A percentile compares a stretch with the other conserved stretches of the same genome.
These are phyloP conservation scores for Sebastes diploproa DNA, from an alignment of 2,797 vertebrate species.

Conservation along the genomic window DNA sequence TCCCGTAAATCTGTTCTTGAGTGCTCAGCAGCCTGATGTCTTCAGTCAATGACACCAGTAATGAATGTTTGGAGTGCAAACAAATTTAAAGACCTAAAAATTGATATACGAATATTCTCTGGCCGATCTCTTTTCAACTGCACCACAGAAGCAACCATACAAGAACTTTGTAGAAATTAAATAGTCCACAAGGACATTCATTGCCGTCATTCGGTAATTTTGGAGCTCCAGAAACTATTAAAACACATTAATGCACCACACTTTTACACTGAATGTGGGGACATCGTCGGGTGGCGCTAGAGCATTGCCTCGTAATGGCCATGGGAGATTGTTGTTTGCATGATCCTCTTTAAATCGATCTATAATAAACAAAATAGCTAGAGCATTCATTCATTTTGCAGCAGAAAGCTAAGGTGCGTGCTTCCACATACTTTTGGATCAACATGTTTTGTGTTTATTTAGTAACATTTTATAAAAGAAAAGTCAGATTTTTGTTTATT, in stretches of 20 bases:
- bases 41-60: constrained; percentile 11
- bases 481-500: too few relatives aligned
- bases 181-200: neutral
- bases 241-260: neutral
- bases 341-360: too few relatives aligned
- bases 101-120: neutral
- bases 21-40: neutral
- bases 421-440: too few relatives aligned
- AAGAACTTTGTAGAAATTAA: neutral
- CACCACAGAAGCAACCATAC: neutral
- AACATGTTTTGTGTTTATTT: too few relatives aligned
- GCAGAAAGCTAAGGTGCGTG: too few relatives aligned
- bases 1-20: constrained; percentile 1
- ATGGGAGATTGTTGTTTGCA: too few relatives aligned
- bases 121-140: neutral
- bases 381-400: too few relatives aligned
- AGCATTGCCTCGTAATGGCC: too few relatives aligned
- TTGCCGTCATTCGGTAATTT: neutral
- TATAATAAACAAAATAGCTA: too few relatives aligned
- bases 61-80: constrained; percentile 15
- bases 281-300: too few relatives aligned
- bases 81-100: neutral
- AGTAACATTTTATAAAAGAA: too few relatives aligned
- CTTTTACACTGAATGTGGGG: neutral
- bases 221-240: neutral